Base-by-base conservation (phyloP, 2,113 vertebrate species). In the Cyprinodon variegatus region DNA sequence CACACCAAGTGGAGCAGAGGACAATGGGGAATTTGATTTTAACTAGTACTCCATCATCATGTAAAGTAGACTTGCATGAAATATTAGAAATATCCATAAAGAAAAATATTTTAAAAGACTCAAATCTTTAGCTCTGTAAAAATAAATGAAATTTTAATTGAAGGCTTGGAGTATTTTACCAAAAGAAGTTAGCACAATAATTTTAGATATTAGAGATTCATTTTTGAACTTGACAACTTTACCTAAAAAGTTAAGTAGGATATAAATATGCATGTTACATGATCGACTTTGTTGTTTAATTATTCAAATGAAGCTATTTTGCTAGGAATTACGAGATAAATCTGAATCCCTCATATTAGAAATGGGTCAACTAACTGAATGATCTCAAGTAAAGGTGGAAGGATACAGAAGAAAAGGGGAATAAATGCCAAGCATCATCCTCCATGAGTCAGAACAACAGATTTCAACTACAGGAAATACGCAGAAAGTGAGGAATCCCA, bases 241-340 rank as follows among this genome's bases (percentile, higher is more conserved):
- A 61, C 1, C 1, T 13, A 22, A 12, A 46, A 60, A 70, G 36
- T 38, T 61, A 29, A 45, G 3, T 15, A 10, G 7, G 15, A n/a
- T 22, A 11, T 36, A 72, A 41, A 66, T 36, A 62, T 43, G 38
- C 45, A 22, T 38, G 37, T 61, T 14, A 48, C 61, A 22, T 3
- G 4, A 29, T 69, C 64, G 11, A 38, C 50, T 40, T 38, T 36
- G 22, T 10, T 1, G 1, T 66, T 75, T 43, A 57, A 53, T 76
- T 64, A 63, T 62, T 66, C 39, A 11, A 0, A 68, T 29, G 39
- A 13, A 38, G 60, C 63, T 38, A 61, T 57, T 53, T 81, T 41
- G 53, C 13, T 11, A 4, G 4, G 66, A 64, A 69, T 59, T 62
- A 38, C 63, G 74, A 10, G 11, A 83, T 41, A 61, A 63, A 37